Base-by-base conservation (phyloP, 2,113 vertebrate species). In the Herpetotheres cachinnans region DNA sequence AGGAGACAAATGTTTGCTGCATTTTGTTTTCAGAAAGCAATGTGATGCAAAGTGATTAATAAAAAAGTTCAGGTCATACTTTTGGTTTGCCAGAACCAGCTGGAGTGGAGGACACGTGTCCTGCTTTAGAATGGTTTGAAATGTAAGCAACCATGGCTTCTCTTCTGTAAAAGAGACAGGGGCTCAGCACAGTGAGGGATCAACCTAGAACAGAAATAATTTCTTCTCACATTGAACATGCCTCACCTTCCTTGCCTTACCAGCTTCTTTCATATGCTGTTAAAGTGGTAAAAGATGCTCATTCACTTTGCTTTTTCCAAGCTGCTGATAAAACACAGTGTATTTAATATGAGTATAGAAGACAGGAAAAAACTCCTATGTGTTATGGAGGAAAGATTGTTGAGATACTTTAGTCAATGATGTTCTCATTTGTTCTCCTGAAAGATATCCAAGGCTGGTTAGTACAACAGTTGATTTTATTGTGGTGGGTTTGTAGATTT, bases 391-490 rank as follows among this genome's bases (percentile, higher is more conserved):
- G 13, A 86, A 89, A 66, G 86, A 74, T 74, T 78, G 63, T 69
- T 1, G 7, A 92, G 72, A 81, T 93, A 81, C 24, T 83, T 92
- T 55, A 89, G 63, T 74, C 82, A 89, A 26, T 86, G 55, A 67
- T 81, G 29, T 65, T 95, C 69, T 93, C n/a, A 50, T 88, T 90
- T 97, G 55, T 71, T 93, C 36, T 81, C 6, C 22, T 86, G 65
- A 82, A 93, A 89, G 80, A 76, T 86, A 92, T 20, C 16, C 80
- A 78, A 36, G 61, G 26, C 52, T 92, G 49, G 47, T 78, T 71
- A 94, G 83, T 38, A 70, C 74, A 82, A 84, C 47, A 77, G 67
- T 88, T 93, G 85, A 89, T 93, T 94, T 94, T 73, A 44, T 90
- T 94, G 63, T 83, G 63, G 22, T 73, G 26, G 26, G 29, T 94